These are phyloP conservation scores for Syngnathus rostellatus DNA, from an alignment of 2,797 vertebrate species.

Conservation along the genomic window DNA sequence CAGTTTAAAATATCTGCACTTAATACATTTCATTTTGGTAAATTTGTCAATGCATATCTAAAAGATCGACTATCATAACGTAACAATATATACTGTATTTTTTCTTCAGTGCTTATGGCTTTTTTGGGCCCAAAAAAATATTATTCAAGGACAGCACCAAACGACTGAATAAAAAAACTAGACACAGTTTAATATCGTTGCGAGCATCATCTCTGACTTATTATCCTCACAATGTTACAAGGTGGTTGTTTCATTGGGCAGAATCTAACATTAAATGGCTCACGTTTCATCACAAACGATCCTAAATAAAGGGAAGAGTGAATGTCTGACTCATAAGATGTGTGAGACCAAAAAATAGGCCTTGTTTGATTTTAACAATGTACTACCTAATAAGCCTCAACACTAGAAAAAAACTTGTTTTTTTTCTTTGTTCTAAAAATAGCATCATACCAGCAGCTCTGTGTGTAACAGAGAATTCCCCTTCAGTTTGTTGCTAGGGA, in stretches of 20 bases:
- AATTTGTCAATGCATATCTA: too few species aligned
- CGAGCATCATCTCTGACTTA: neutral
- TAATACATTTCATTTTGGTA: too few species aligned
- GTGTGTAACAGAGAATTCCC: conserved; percentile 33
- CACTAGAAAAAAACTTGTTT: conserved; percentile 9
- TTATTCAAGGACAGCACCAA: too few species aligned
- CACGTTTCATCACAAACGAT: neutral
- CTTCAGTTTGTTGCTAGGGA: conserved; percentile 55
- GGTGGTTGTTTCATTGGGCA: neutral
- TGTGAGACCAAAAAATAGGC: neutral
- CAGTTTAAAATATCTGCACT: neutral
- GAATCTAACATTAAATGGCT: neutral
- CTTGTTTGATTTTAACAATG: neutral
- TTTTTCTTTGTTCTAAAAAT: conserved; percentile 44
- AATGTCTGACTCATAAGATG: neutral
- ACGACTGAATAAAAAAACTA: too few species aligned
- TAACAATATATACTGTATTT: too few species aligned
- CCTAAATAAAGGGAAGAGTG: neutral
- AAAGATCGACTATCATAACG: too few species aligned
- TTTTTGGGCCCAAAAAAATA: too few species aligned
- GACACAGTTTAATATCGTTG: neutral
- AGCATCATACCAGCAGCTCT: conserved; percentile 25
- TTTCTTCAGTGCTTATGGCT: too few species aligned
- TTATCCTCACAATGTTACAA: neutral
- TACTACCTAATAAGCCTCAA: neutral